phyloP scores from a whole-genome alignment of 2,797 vertebrate genomes.

The Cynopterus sphinx region DNA sequence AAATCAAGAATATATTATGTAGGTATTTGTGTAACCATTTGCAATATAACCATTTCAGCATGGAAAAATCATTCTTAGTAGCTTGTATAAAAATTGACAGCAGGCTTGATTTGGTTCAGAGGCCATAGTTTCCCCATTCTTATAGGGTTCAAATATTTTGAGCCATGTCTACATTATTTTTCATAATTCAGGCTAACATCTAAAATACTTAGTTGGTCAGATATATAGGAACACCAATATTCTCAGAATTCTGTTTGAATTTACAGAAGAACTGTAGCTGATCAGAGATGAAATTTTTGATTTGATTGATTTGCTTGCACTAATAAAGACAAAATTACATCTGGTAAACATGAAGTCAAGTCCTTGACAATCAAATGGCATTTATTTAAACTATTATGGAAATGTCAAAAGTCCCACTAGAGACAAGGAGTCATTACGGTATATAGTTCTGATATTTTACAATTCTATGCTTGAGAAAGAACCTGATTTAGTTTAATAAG shows the following conservation, averaged over 20 bases:
- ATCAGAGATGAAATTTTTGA: constrained; percentile 25
- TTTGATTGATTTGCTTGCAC: constrained; percentile 1
- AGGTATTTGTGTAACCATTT: neutral
- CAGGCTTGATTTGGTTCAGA: neutral
- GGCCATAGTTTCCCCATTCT: neutral
- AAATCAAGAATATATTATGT: neutral
- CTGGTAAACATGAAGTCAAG: constrained; percentile 20
- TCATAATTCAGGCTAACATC: neutral
- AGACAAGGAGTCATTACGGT: neutral
- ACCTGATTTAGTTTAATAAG: neutral
- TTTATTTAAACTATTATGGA: constrained; percentile 54
- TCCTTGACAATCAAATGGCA: constrained; percentile 20
- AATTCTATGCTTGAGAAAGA: constrained; percentile 11
- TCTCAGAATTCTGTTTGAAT: neutral
- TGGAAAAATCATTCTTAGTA: neutral
- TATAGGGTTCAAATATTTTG: neutral
- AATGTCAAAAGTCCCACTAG: constrained; percentile 49
- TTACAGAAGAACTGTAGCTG: neutral
- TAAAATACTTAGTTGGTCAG: neutral
- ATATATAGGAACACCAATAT: neutral
- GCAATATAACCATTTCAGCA: neutral
- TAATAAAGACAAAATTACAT: constrained; percentile 46
- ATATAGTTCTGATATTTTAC: constrained; percentile 22
- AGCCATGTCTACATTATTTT: neutral
- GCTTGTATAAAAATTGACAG: neutral